phyloP scores from a whole-genome alignment of 2,888 invertebrate species.

The Torymus tubicola region DNA sequence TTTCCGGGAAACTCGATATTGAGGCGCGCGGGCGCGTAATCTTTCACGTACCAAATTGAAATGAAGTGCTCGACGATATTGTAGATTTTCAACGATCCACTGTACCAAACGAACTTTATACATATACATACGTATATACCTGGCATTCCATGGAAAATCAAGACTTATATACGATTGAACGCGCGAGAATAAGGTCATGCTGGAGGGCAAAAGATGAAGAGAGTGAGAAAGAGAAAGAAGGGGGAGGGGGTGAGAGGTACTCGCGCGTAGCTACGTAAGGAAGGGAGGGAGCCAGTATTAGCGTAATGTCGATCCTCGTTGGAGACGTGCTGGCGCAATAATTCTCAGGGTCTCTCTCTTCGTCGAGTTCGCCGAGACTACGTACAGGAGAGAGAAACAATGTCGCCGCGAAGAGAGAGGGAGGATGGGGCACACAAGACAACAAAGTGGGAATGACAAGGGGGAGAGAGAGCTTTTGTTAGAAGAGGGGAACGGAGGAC shows the following conservation, averaged over 20 bases:
- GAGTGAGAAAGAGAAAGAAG: neutral
- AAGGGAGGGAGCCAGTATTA: neutral
- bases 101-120: no score
- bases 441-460: neutral
- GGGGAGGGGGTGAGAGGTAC: neutral
- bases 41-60: neutral
- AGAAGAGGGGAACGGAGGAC: slow-evolving; percentile 30
- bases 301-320: slow-evolving; percentile 11
- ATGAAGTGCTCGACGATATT: neutral
- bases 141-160: slow-evolving; percentile 30
- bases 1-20: no score
- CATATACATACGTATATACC: neutral
- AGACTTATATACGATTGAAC: slow-evolving; percentile 37
- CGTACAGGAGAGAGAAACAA: slow-evolving; percentile 17
- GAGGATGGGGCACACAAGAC: neutral
- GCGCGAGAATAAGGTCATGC: slow-evolving; percentile 35
- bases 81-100: no score
- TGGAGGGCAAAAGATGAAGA: neutral
- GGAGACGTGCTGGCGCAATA: slow-evolving; percentile 54
- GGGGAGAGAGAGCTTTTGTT: slow-evolving; percentile 25
- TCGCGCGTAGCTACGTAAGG: neutral
- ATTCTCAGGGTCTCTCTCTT: slow-evolving; percentile 47
- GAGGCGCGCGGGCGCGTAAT: no score
- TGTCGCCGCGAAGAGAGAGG: slow-evolving; percentile 4
- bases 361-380: slow-evolving; percentile 16